These are phyloP conservation scores for Choloepus didactylus DNA, from an alignment of 2,797 vertebrate genomes.

Conservation along the genomic window DNA sequence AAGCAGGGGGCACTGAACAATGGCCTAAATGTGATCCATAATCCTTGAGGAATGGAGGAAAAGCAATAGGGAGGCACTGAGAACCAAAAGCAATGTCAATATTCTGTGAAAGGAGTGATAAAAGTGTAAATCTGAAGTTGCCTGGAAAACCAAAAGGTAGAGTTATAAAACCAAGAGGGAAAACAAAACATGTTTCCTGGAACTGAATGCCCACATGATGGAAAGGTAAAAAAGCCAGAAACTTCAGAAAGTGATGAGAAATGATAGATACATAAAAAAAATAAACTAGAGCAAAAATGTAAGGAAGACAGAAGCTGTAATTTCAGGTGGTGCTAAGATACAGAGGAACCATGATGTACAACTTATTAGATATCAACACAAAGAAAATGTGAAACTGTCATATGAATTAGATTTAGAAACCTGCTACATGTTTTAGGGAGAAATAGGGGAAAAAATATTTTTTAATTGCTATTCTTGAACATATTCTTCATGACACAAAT, in stretches of 20 bases:
- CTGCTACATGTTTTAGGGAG: background rate
- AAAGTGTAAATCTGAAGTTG: slow-evolving; percentile 37
- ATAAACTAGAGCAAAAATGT: slow-evolving; percentile 50
- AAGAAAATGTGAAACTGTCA: slow-evolving; percentile 14
- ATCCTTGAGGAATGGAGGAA: slow-evolving; percentile 59
- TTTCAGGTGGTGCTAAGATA: background rate
- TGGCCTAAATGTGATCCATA: slow-evolving; percentile 57
- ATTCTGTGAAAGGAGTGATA: slow-evolving; percentile 65
- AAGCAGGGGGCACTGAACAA: slow-evolving; percentile 57
- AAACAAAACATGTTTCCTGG: slow-evolving; percentile 62
- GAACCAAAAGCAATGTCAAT: slow-evolving; percentile 68
- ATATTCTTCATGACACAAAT: background rate
- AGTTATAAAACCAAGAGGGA: slow-evolving; percentile 63
- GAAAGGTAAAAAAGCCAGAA: slow-evolving; percentile 52
- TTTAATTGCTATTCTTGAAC: background rate
- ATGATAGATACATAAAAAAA: slow-evolving; percentile 39
- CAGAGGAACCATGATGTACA: background rate
- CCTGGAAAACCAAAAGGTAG: slow-evolving; percentile 65
- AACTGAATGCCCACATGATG: background rate
- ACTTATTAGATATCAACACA: background rate
- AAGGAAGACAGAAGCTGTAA: slow-evolving; percentile 5
- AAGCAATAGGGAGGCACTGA: slow-evolving; percentile 50
- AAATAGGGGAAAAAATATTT: slow-evolving; percentile 43
- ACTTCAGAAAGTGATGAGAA: slow-evolving; percentile 63
- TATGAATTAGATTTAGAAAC: background rate